A percentile compares a stretch with the other conserved stretches of the same genome.
Evolutionary conservation across 2,113 vertebrate genomes (phyloP).

Genomic region (Halichoerus grypus): DNA sequence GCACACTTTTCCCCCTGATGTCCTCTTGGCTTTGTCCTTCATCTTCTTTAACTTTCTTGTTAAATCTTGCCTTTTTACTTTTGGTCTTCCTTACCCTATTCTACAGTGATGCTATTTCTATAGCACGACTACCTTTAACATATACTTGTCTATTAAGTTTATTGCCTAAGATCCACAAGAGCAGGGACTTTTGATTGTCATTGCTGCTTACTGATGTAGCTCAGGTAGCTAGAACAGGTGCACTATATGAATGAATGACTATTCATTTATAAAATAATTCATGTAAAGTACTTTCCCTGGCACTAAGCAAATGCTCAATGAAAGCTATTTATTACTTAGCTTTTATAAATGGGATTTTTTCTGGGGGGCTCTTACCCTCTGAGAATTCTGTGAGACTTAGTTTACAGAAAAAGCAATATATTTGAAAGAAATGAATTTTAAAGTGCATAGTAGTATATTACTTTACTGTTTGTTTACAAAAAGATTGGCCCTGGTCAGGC

Average conservation of each 20-base stretch:
- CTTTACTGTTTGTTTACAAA: not conserved
- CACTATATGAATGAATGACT: not conserved
- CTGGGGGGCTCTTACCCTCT: not conserved
- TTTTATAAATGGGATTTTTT: not conserved
- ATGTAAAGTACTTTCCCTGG: not conserved
- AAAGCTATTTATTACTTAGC: constrained; percentile 24
- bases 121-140: not conserved
- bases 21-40: not conserved
- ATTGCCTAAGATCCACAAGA: not conserved
- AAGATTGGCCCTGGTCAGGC: not conserved
- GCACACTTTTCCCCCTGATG: not conserved
- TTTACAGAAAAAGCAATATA: not conserved
- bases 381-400: not conserved
- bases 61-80: not conserved
- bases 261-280: constrained; percentile 6
- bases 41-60: not conserved
- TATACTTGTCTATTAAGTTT: not conserved
- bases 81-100: not conserved
- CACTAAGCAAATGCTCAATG: not conserved
- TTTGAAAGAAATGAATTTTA: not conserved
- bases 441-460: not conserved
- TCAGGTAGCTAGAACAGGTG: not conserved
- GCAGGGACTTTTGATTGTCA: not conserved
- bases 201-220: not conserved
- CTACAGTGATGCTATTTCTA: not conserved